phyloP scores from a whole-genome alignment of 2,113 vertebrate genomes.

The Hirundichthys speculiger region DNA sequence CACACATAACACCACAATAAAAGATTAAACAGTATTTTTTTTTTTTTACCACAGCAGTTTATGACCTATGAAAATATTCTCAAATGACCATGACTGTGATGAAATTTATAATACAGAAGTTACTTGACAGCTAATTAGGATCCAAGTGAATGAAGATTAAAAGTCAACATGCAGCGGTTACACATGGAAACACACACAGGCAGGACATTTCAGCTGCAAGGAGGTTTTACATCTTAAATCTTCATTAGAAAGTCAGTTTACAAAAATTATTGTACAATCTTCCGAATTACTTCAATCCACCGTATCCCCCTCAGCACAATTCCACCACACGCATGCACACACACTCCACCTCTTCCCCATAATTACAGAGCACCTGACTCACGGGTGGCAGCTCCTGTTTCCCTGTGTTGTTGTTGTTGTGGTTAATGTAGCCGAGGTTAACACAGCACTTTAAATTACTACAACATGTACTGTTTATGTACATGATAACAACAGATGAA shows the following conservation, averaged over 20 bases:
- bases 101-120: too few species aligned
- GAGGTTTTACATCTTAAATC: constrained; percentile 17
- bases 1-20: too few species aligned
- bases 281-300: constrained; percentile 16
- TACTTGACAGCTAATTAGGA: constrained; percentile 18
- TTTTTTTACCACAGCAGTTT: too few species aligned
- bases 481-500: constrained; percentile 24
- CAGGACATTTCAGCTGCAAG: constrained; percentile 15
- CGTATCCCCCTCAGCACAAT: constrained; percentile 1
- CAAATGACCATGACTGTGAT: too few species aligned
- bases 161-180: not conserved
- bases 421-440: constrained; percentile 59
- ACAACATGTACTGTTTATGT: constrained; percentile 57
- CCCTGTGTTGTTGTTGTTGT: constrained; percentile 19
- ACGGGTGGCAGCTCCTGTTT: constrained; percentile 37
- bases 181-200: constrained; percentile 1
- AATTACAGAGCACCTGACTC: constrained; percentile 41
- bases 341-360: not conserved
- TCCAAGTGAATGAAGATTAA: not conserved
- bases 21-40: too few species aligned
- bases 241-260: constrained; percentile 25
- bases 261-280: constrained; percentile 23
- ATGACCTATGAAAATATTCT: too few species aligned
- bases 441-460: constrained; percentile 65
- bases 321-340: not conserved